Conservation (phyloP, 2,888 invertebrate genomes). For the Leptodirus hochenwartii region DNA sequence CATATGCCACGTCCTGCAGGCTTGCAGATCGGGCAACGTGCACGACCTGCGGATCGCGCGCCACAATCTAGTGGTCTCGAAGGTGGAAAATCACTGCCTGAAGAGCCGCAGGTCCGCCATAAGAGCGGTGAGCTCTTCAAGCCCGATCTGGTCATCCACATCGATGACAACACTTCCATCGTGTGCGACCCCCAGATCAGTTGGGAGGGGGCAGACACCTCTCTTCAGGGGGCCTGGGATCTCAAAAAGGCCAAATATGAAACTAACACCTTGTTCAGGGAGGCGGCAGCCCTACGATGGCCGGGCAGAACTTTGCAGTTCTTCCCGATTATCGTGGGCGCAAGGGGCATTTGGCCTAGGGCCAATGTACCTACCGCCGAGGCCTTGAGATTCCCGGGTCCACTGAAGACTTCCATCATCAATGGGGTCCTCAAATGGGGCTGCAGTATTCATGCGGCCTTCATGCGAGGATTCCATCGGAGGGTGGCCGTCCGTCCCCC, state of each 20-base stretch:
- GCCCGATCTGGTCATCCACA: conserved; percentile 7
- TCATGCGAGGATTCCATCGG: too few species aligned
- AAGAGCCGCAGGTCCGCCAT: conserved; percentile 9
- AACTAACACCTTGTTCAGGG: conserved; percentile 11
- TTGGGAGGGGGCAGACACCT: conserved; percentile 7
- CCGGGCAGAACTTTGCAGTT: too few species aligned
- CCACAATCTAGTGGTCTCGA: conserved; percentile 7
- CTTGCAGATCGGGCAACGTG: conserved; percentile 10
- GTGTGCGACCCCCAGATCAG: too few species aligned
- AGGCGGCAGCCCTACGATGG: conserved; percentile 11
- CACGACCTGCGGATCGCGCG: conserved; percentile 12
- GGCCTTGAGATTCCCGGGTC: too few species aligned
- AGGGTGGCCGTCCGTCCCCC: too few species aligned
- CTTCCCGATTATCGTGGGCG: too few species aligned
- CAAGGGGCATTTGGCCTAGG: too few species aligned
- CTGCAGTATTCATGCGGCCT: too few species aligned
- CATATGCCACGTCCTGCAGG: conserved; percentile 15
- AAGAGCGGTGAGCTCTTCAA: conserved; percentile 7
- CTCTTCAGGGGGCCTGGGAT: conserved; percentile 5
- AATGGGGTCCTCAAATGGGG: too few species aligned
- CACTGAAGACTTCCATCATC: too few species aligned
- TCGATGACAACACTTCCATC: too few species aligned
- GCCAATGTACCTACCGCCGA: too few species aligned
- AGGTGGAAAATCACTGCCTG: conserved; percentile 5
- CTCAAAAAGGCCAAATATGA: conserved; percentile 12